phyloP scores from a whole-genome alignment of 2,113 vertebrate species.

The Paedocypris sp. region DNA sequence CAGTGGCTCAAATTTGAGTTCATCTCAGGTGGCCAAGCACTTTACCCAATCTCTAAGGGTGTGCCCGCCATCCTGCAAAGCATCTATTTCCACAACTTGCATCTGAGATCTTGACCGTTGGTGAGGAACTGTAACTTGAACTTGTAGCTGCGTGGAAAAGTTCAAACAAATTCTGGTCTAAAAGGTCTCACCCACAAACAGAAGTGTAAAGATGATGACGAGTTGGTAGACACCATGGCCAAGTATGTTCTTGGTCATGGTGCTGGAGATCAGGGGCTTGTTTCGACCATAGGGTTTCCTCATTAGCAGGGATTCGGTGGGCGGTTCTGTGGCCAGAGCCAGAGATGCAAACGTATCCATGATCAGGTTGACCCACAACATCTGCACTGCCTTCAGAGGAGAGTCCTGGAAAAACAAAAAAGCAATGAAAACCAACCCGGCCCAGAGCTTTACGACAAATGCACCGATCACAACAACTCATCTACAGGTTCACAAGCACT shows the following conservation, averaged over 20 bases:
- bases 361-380: constrained; percentile 96
- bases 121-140: no score
- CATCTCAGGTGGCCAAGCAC: no score
- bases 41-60: no score
- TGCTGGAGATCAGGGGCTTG: constrained; percentile 91
- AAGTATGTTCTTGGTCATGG: constrained; percentile 97
- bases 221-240: constrained; percentile 91
- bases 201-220: constrained; percentile 83
- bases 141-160: no score
- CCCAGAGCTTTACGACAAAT: no score
- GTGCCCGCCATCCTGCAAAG: no score
- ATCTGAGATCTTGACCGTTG: no score
- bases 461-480: neutral
- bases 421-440: neutral
- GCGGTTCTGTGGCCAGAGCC: constrained; percentile 87
- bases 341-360: constrained; percentile 96
- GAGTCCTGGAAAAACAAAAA: constrained; percentile 67
- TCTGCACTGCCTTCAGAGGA: constrained; percentile 91
- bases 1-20: no score
- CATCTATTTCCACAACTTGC: no score
- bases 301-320: constrained; percentile 78
- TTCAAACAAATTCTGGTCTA: no score
- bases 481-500: neutral
- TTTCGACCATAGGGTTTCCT: constrained; percentile 88
- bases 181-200: constrained; percentile 70